These are phyloP conservation scores for Rousettus leschenaultii DNA, from an alignment of 2,113 vertebrate genomes.

Conservation along the genomic window DNA sequence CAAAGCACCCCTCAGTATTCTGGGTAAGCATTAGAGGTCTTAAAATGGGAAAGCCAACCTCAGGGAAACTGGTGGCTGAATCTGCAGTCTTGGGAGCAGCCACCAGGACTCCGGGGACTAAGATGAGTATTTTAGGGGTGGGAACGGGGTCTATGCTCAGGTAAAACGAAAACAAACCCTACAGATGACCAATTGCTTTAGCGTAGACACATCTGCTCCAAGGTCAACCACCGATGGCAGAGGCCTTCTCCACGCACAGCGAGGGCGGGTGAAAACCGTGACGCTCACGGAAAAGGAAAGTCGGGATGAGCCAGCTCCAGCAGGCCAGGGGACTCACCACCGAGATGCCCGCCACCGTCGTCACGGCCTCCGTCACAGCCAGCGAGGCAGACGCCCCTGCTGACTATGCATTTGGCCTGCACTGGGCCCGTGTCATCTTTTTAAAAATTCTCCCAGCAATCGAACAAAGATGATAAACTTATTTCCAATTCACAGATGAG, in stretches of 20 bases:
- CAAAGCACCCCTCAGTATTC: constrained; percentile 44
- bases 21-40: not conserved
- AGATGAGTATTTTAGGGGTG: not conserved
- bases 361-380: accelerated
- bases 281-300: not conserved
- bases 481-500: not conserved
- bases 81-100: not conserved
- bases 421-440: not conserved
- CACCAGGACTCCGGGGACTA: not conserved
- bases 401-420: accelerated
- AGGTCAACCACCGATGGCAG: not conserved
- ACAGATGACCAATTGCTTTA: not conserved
- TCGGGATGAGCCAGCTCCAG: accelerated
- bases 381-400: accelerated
- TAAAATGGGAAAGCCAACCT: not conserved
- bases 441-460: not conserved
- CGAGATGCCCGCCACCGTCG: accelerated
- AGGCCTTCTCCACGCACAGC: not conserved
- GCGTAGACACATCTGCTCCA: not conserved
- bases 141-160: not conserved
- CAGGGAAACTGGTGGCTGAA: not conserved
- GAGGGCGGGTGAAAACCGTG: not conserved
- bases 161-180: not conserved
- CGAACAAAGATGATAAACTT: accelerated
- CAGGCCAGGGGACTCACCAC: accelerated